A percentile compares a stretch with the other conserved stretches of the same genome.
Evolutionary conservation across 1,140 invertebrate genomes (phyloP).

Genomic region (Zophobas morio): DNA sequence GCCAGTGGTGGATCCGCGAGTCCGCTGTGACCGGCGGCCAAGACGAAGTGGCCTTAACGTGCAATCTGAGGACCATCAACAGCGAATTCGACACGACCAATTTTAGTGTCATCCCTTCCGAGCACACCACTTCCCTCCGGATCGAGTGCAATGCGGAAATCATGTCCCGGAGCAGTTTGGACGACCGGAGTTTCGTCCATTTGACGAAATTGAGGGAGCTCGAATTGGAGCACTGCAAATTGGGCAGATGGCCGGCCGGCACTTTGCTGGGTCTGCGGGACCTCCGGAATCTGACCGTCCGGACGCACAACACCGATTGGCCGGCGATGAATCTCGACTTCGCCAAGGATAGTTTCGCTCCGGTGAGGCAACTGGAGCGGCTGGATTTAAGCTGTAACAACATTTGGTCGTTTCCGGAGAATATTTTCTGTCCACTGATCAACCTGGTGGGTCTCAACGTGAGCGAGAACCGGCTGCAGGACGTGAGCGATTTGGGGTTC

Average conservation of each 20-base stretch:
- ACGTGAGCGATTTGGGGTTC: slow-evolving; percentile 86
- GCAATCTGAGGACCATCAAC: slow-evolving; percentile 84
- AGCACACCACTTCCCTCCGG: slow-evolving; percentile 84
- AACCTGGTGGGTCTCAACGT: slow-evolving; percentile 85
- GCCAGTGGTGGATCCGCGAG: slow-evolving; percentile 79
- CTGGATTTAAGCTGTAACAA: slow-evolving; percentile 91
- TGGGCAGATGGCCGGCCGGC: slow-evolving; percentile 82
- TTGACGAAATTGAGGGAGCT: slow-evolving; percentile 83
- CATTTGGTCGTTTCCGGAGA: slow-evolving; percentile 89
- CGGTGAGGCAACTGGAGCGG: slow-evolving; percentile 81
- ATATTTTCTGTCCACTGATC: slow-evolving; percentile 85
- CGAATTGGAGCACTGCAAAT: slow-evolving; percentile 87
- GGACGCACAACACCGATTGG: slow-evolving; percentile 86
- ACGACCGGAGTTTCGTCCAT: slow-evolving; percentile 85
- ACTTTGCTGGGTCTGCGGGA: slow-evolving; percentile 82
- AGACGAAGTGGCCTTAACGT: slow-evolving; percentile 84
- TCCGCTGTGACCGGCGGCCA: slow-evolving; percentile 68
- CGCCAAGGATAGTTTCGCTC: slow-evolving; percentile 79
- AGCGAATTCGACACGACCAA: slow-evolving; percentile 89
- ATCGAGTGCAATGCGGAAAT: slow-evolving; percentile 85
- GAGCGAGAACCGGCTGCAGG: slow-evolving; percentile 87
- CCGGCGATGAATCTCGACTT: slow-evolving; percentile 84
- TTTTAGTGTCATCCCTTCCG: slow-evolving; percentile 87
- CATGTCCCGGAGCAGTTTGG: slow-evolving; percentile 79
- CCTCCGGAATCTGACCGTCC: slow-evolving; percentile 85